phyloP scores from a whole-genome alignment of 2,888 invertebrate species.

The Ditula angustiorana region DNA sequence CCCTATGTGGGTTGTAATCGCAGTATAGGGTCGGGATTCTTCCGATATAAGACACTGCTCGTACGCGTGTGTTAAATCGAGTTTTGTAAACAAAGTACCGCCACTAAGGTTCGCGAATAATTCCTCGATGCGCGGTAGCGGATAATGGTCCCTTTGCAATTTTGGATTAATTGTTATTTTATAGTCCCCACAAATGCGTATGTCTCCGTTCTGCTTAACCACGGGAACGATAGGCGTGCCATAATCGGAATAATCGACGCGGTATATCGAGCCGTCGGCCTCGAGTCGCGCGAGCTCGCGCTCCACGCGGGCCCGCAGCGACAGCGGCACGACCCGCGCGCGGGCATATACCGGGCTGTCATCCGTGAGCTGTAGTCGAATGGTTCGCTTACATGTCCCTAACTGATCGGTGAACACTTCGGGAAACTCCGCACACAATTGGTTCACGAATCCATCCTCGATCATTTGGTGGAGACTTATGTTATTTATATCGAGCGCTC shows the following conservation, averaged over 20 bases:
- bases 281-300: slow-evolving; percentile 34
- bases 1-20: slow-evolving; percentile 44
- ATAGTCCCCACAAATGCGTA: slow-evolving; percentile 34
- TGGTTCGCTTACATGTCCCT: slow-evolving; percentile 38
- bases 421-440: slow-evolving; percentile 33
- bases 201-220: slow-evolving; percentile 26
- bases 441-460: slow-evolving; percentile 11
- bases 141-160: slow-evolving; percentile 30
- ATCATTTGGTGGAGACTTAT: slow-evolving; percentile 11
- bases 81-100: slow-evolving; percentile 30
- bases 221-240: too few relatives aligned
- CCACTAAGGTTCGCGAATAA: slow-evolving; percentile 36
- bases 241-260: slow-evolving; percentile 40
- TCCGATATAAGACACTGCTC: slow-evolving; percentile 24
- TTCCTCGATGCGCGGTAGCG: too few relatives aligned
- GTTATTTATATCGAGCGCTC: slow-evolving; percentile 18
- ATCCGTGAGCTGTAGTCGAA: slow-evolving; percentile 34
- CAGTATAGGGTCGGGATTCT: slow-evolving; percentile 38
- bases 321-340: slow-evolving; percentile 37
- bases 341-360: slow-evolving; percentile 28
- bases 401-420: slow-evolving; percentile 37
- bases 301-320: slow-evolving; percentile 37
- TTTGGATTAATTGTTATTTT: slow-evolving; percentile 39
- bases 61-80: slow-evolving; percentile 30
- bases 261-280: slow-evolving; percentile 36